Base-by-base conservation (phyloP, 2,113 vertebrate species). In the Apteryx owenii region DNA sequence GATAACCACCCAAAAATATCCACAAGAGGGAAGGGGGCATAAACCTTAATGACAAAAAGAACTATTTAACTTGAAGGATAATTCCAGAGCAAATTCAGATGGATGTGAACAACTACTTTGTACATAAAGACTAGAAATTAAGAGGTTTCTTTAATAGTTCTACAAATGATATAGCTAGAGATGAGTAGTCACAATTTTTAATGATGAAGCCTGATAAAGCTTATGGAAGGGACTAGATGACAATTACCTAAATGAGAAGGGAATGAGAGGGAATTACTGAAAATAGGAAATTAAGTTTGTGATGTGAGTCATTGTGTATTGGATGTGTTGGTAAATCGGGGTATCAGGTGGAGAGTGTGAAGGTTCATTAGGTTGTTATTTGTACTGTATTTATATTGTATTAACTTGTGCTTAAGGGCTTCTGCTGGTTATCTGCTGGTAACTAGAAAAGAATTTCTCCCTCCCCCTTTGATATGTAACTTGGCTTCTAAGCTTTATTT, bases 21-120 rank as follows among this genome's bases (percentile, higher is more conserved):
- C 0, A 2, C 15, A 9, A 15, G 3, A 2, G 5, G 7, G 9
- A 50, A 54, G 5, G 6, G 6, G 8, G 3, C 8, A 20, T 70
- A 85, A 88, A 65, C 20, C 17, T 88, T 11, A 80, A 44, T 46
- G 23, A 42, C 7, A 88, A 23, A 18, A 65, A 51, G 46, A 65
- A 11, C 5, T 51, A 15, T 5, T 6, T 25, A n/a, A 48, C 13
- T 29, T 53, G 22, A 86, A 82, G 29, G 5, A 33, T 69, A 6
- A 75, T 19, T 60, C 51, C 23, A 84, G 5, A 84, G 7, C 4
- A 23, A 58, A 21, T 75, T 70, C 48, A 58, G 14, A n/a, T 51
- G 29, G 26, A 51, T 53, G 9, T 50, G 68, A 22, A 44, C 29
- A 79, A 33, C 4, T 44, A 26, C 6, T 33, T 72, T 69, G 73